Conservation (phyloP, 2,113 vertebrate genomes). For the Lampris incognitus region DNA sequence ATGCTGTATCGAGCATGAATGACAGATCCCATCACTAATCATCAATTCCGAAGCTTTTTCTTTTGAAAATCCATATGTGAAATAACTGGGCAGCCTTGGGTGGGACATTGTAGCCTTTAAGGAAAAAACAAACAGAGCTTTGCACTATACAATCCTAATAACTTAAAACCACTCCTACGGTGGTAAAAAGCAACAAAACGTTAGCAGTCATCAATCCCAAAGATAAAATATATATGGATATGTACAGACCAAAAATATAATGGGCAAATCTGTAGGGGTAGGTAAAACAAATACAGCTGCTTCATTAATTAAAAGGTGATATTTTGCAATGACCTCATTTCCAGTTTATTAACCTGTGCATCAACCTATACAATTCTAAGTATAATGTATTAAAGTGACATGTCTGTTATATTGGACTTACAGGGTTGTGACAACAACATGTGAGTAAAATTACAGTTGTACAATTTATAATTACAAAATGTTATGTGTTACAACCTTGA, state of each 20-base stretch:
- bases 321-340: conserved; percentile 10
- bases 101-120: conserved; percentile 23
- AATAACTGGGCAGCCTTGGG: not conserved
- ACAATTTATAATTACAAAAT: too few species aligned
- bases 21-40: not conserved
- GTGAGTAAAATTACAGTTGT: too few species aligned
- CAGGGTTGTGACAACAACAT: too few species aligned
- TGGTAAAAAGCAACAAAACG: conserved; percentile 21
- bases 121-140: conserved; percentile 6
- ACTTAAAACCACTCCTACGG: conserved; percentile 39
- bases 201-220: conserved; percentile 9
- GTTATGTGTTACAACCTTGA: too few species aligned
- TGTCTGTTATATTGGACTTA: too few species aligned
- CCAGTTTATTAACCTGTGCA: not conserved
- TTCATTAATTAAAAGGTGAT: conserved; percentile 20
- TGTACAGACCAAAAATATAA: conserved; percentile 63
- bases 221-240: conserved; percentile 45
- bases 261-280: conserved; percentile 35
- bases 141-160: conserved; percentile 47
- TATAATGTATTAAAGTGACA: too few species aligned
- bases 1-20: not conserved
- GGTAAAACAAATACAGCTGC: conserved; percentile 29
- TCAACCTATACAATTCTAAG: too few species aligned
- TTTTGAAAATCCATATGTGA: not conserved
- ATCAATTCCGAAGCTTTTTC: not conserved